A percentile compares a stretch with the other conserved stretches of the same genome.
phyloP scores from a whole-genome alignment of 2,888 invertebrate genomes.

The Cactoblastis cactorum region DNA sequence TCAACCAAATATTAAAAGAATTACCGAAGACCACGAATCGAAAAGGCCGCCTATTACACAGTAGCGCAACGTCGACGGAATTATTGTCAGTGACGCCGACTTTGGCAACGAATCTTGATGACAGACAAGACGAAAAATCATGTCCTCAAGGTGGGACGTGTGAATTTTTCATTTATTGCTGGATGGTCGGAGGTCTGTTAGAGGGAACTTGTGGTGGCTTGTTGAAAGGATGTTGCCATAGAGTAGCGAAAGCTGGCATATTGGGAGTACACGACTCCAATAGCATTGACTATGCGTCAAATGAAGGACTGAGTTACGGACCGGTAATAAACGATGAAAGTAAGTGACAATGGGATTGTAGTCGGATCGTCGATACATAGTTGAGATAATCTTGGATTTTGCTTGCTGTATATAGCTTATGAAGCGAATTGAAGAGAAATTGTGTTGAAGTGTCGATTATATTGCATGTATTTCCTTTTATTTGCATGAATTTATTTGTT shows the following conservation, averaged over 20 bases:
- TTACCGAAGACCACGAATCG: constrained; percentile 36
- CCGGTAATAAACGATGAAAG: constrained; percentile 88
- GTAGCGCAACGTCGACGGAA: constrained; percentile 13
- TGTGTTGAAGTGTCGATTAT: constrained; percentile 1
- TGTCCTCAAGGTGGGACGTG: constrained; percentile 89
- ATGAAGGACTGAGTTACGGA: constrained; percentile 83
- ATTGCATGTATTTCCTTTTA: background rate
- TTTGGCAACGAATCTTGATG: constrained; percentile 20
- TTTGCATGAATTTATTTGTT: background rate
- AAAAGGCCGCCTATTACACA: constrained; percentile 27
- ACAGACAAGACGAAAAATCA: constrained; percentile 68
- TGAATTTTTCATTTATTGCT: constrained; percentile 94
- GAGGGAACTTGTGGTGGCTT: constrained; percentile 91
- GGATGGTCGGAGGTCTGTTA: constrained; percentile 92
- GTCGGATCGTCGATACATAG: constrained; percentile 26
- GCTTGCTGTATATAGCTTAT: constrained; percentile 2
- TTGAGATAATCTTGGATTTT: constrained; percentile 32
- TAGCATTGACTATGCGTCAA: constrained; percentile 80
- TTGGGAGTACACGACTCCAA: constrained; percentile 82
- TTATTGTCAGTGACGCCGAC: constrained; percentile 3
- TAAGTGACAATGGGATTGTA: constrained; percentile 70
- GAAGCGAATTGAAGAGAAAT: background rate
- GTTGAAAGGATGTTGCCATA: constrained; percentile 92
- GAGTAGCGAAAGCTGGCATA: constrained; percentile 83
- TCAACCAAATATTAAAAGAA: constrained; percentile 57